A percentile compares a stretch with the other conserved stretches of the same genome.
phyloP scores from a whole-genome alignment of 2,797 vertebrate genomes.

The Intellagama lesueurii region DNA sequence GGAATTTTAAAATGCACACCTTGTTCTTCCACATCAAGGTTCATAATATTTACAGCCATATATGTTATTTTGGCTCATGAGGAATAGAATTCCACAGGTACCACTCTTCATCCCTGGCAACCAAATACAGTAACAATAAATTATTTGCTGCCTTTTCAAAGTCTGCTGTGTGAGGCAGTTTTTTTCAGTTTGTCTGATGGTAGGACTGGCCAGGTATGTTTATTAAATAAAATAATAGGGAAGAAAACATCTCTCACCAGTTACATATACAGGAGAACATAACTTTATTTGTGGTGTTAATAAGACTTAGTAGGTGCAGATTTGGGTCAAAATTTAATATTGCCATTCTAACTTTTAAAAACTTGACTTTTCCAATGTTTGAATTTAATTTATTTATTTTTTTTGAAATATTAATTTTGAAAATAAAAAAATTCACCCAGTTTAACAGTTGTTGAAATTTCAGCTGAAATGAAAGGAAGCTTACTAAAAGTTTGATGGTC shows the following conservation, averaged over 20 bases:
- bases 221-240: not conserved
- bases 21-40: not conserved
- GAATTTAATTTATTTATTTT: not conserved
- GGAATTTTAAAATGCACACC: too few species aligned
- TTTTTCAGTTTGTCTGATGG: too few species aligned
- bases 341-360: not conserved
- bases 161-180: not conserved
- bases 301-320: not conserved
- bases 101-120: not conserved
- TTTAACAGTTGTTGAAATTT: not conserved
- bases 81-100: not conserved
- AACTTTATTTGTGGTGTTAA: too few species aligned
- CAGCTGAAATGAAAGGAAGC: not conserved
- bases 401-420: not conserved
- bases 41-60: not conserved
- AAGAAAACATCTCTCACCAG: not conserved
- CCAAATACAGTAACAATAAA: not conserved
- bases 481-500: not conserved
- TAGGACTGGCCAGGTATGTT: too few species aligned
- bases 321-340: not conserved
- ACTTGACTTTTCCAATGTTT: not conserved
- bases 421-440: conserved; percentile 22
- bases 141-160: not conserved
- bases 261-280: not conserved
- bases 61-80: not conserved